Conservation (phyloP, 2,797 vertebrate species). For the Pangasius macronema region DNA sequence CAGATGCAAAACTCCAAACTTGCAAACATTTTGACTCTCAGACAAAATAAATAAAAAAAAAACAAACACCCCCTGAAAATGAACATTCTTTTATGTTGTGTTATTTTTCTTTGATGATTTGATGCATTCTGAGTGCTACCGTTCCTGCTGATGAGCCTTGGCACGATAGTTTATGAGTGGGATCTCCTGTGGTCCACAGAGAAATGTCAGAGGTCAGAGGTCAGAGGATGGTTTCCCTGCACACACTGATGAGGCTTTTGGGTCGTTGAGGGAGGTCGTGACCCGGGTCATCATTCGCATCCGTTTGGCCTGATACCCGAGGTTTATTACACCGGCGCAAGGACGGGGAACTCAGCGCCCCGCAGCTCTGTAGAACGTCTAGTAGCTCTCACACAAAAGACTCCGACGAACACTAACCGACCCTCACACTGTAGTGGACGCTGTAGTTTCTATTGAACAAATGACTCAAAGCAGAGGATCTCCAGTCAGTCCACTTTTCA, state of each 20-base stretch:
- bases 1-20: conserved; percentile 34
- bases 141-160: conserved; percentile 74
- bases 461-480: neutral
- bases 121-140: conserved; percentile 73
- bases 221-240: conserved; percentile 90
- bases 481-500: neutral
- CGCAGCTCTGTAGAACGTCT: conserved; percentile 89
- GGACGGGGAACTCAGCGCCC: conserved; percentile 77
- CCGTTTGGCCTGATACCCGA: conserved; percentile 46
- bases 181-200: conserved; percentile 18
- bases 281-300: conserved; percentile 33
- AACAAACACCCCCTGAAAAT: conserved; percentile 73
- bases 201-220: conserved; percentile 59
- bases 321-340: conserved; percentile 62
- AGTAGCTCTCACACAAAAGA: no score
- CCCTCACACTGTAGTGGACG: no score
- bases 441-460: no score
- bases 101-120: conserved; percentile 64
- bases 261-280: conserved; percentile 67
- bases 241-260: conserved; percentile 76
- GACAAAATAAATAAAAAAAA: conserved; percentile 46
- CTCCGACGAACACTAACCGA: no score
- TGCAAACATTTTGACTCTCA: conserved; percentile 16
- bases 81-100: conserved; percentile 43
- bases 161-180: conserved; percentile 42